phyloP scores from a whole-genome alignment of 2,797 vertebrate species.

The Octomys mimax region DNA sequence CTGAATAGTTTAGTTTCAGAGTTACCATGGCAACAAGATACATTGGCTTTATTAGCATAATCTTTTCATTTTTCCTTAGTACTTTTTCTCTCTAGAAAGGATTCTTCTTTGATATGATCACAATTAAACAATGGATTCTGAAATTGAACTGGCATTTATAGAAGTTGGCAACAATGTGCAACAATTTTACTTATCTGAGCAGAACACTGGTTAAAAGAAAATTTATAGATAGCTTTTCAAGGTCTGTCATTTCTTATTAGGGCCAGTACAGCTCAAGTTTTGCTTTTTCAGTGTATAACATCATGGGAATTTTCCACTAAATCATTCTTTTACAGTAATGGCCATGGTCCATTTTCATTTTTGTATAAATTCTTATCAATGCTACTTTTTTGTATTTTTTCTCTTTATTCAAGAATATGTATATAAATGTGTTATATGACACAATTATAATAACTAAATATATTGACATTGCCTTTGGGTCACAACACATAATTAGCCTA shows the following conservation, averaged over 20 bases:
- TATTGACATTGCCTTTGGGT: background rate
- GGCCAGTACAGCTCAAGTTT: constrained; percentile 74
- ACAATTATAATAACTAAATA: constrained; percentile 4
- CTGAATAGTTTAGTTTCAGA: constrained; percentile 68
- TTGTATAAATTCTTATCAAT: constrained; percentile 69
- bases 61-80: constrained; percentile 76
- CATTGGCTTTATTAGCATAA: constrained; percentile 83
- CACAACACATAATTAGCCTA: constrained; percentile 26
- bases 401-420: constrained; percentile 64
- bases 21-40: constrained; percentile 79
- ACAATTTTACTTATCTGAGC: constrained; percentile 83
- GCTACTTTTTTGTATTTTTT: constrained; percentile 63
- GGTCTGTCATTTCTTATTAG: constrained; percentile 85
- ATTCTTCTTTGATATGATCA: constrained; percentile 81
- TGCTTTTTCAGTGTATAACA: constrained; percentile 74
- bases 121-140: constrained; percentile 86
- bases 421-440: background rate
- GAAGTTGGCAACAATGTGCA: constrained; percentile 82
- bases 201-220: constrained; percentile 79
- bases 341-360: constrained; percentile 77
- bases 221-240: constrained; percentile 84
- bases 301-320: constrained; percentile 76
- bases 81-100: constrained; percentile 81
- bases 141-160: constrained; percentile 80
- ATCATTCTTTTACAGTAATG: constrained; percentile 74